Conservation (phyloP, 2,113 vertebrate genomes). For the Toxotes chatareus region DNA sequence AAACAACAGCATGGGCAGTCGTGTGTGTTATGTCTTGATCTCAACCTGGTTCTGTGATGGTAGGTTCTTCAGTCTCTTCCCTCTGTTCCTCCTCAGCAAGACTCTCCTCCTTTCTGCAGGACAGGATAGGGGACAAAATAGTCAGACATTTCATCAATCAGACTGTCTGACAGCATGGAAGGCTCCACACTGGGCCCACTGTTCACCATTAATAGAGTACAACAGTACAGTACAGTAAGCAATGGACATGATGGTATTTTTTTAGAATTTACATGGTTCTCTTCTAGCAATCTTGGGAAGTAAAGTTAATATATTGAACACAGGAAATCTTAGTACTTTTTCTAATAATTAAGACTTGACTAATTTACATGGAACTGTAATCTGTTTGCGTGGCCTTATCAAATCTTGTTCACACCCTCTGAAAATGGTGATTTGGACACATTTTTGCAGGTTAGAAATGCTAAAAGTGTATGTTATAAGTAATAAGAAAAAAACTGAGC, state of each 20-base stretch:
- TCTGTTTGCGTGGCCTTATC: background rate
- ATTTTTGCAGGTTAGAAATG: background rate
- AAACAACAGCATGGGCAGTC: background rate
- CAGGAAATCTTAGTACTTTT: background rate
- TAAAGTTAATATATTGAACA: background rate
- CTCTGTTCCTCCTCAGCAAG: conserved; percentile 46
- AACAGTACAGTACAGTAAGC: background rate
- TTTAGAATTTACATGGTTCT: no score
- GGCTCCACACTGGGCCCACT: background rate
- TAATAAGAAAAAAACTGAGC: no score
- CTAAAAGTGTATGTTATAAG: background rate
- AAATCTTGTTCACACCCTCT: background rate
- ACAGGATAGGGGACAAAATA: background rate
- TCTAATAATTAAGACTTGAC: no score
- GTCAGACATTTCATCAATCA: background rate
- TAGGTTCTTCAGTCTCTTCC: conserved; percentile 30
- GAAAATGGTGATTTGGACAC: no score
- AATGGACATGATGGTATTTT: background rate
- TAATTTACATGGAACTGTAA: background rate
- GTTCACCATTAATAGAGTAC: background rate
- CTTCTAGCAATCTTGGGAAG: no score
- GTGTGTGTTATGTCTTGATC: background rate
- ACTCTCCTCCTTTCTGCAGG: conserved; percentile 57
- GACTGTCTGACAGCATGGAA: background rate
- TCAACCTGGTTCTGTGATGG: conserved; percentile 39